Base-by-base conservation (phyloP, 1,140 invertebrate species). In the Papilio dardanus region DNA sequence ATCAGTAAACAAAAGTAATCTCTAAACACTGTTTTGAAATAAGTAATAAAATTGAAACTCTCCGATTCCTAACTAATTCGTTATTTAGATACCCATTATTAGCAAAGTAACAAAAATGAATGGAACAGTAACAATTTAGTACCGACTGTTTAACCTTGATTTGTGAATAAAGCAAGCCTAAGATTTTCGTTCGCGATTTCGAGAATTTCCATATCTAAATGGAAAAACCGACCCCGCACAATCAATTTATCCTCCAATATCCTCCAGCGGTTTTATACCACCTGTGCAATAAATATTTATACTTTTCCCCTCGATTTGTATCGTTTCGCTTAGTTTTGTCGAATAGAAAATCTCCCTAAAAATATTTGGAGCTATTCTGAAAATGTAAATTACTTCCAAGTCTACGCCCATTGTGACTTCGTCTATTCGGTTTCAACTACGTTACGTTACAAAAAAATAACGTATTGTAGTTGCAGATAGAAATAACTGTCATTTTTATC, bases 231-330 rank as follows among this genome's bases (percentile, higher is more conserved):
- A 91, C 90, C 91, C 89, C 87, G 89, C 87, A 91, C 90, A 93
- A 93, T 93, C 91, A 93, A 93, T 93, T 93, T 93, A 93, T 92
- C 90, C 89, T 83, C 79, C 88, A 92, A 92, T 92, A 92, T 92
- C 91, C 91, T 90, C 86, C 76, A 87, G 90, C 90, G 89, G 89
- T 91, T 90, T 62, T 92, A 93, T 89, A 92, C 90, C 90, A 93
- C 91, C 90, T 92, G 91, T 91, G 91, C 88, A 91, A 93, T 93
- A 93, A 93, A 93, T 93, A 92, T 93, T 93, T 93, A 92, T 92
- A 89, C 83, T 85, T 87, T 84, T 80, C 84, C 83, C 83, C 84
- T 84, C 85, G 82, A 87, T 90, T 89, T 91, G 84, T 91, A 85
- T 86, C 84, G 80, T 80, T 79, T 75, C 76, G 77, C 81, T 81